Base-by-base conservation (phyloP, 2,113 vertebrate species). In the Mobula birostris region DNA sequence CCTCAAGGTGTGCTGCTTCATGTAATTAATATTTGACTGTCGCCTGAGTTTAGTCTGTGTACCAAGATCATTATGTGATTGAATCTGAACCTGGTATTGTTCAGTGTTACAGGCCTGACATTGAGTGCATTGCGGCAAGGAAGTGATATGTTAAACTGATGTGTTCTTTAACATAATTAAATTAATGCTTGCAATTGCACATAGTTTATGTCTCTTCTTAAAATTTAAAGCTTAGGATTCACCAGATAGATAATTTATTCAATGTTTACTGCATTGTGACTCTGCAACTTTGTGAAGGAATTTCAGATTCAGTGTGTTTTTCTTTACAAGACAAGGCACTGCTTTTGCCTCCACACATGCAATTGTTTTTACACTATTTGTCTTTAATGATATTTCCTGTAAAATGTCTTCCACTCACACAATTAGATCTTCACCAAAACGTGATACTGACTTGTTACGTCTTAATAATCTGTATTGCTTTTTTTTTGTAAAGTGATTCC, bases 351-450 rank as follows among this genome's bases (percentile, higher is more conserved):
- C 63, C 63, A 32, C 32, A 21, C 63, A 7, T n/a, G 66, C 32
- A 93, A n/a, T 70, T 29, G 29, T 24, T 74, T 74, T 56, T 72
- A 56, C 36, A 27, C 91, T 74, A 93, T 70, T 36, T 74, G 68
- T 74, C 48, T 56, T 76, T 76, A 93, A 29, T 74, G 27, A 93
- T 70, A 40, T 56, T 74, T 74, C 24, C 91, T 93, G 88, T 92
- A 63, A 70, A 68, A 40, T 72, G 17, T 92, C 66, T 70, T 19
- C 61, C 32, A 9, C 21, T 92, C 15, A 40, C 88, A 21, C 88
- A 92, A 66, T 92, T 36, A 6, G 24, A 87, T 87, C 70, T 58
- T 88, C 11, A 21, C 40, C 14, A 93, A 74, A 74, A 61, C 8
- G 82, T 72, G 82, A 85, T 21, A 11, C 82, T 93, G 58, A 70